These are phyloP conservation scores for Cardiocondyla obscurior DNA, from an alignment of 1,140 invertebrate species.

Conservation along the genomic window DNA sequence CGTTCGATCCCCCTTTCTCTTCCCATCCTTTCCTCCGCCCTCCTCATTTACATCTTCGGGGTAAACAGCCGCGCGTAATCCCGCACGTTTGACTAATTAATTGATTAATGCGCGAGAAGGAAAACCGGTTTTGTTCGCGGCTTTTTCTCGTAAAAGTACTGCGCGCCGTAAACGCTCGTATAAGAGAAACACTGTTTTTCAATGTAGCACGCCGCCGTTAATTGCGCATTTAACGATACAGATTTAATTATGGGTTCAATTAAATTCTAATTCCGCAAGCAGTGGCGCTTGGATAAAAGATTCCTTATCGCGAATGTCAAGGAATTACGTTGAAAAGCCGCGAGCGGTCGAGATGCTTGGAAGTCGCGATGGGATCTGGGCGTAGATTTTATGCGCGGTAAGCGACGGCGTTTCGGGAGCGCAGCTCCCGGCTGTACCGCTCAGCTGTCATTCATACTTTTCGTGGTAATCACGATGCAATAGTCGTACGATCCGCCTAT, in stretches of 20 bases:
- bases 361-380: background rate
- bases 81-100: background rate
- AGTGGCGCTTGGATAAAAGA: background rate
- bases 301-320: background rate
- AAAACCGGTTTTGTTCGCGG: background rate
- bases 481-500: constrained; percentile 75
- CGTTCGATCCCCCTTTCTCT: background rate
- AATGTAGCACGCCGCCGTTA: background rate
- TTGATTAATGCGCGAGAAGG: background rate
- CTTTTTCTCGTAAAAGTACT: background rate
- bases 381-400: background rate
- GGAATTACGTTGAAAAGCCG: background rate
- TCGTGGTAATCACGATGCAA: constrained; percentile 71
- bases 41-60: background rate
- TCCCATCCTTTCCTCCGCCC: background rate
- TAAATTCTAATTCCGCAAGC: background rate
- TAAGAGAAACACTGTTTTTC: background rate
- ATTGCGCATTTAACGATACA: background rate
- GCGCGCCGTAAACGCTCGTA: background rate
- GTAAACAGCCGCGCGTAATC: background rate
- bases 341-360: too few species aligned
- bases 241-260: background rate
- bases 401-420: background rate
- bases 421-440: background rate
- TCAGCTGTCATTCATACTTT: constrained; percentile 64